Percentiles rank a stretch among this genome's conserved stretches.
Evolutionary conservation across 1,140 invertebrate species (phyloP).

Genomic region (Mamestra configurata): DNA sequence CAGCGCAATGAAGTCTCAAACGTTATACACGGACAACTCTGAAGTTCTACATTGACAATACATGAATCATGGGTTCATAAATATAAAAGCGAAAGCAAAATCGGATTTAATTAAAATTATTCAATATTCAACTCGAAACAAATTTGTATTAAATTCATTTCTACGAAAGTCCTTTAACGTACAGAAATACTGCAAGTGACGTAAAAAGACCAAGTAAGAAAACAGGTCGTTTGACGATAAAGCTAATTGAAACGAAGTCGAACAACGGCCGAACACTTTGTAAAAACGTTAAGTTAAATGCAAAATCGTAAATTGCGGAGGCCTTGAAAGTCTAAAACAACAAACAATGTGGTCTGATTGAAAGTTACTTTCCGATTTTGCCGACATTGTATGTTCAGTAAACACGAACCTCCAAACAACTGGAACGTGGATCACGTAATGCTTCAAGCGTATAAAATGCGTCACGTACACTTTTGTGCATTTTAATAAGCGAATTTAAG

Average conservation of each 20-base stretch:
- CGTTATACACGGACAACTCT: not conserved
- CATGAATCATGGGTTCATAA: too few relatives aligned
- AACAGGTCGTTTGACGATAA: too few relatives aligned
- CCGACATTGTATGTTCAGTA: not conserved
- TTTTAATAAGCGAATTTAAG: constrained; percentile 35
- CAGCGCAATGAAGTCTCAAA: not conserved
- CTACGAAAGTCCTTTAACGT: not conserved
- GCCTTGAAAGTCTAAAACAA: constrained; percentile 6
- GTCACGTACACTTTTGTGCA: constrained; percentile 16
- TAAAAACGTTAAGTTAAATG: not conserved
- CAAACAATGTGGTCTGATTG: not conserved
- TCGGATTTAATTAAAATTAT: too few relatives aligned
- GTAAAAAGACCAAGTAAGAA: not conserved
- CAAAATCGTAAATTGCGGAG: not conserved
- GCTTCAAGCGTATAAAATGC: not conserved
- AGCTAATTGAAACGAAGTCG: not conserved
- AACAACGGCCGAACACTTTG: too few relatives aligned
- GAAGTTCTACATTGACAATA: too few relatives aligned
- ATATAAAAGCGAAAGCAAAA: too few relatives aligned
- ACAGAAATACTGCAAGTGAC: not conserved
- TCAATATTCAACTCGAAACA: not conserved
- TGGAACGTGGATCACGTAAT: constrained; percentile 16
- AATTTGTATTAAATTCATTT: not conserved
- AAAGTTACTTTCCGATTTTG: not conserved
- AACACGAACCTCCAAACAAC: constrained; percentile 1